These are phyloP conservation scores for Leucophenga montana DNA, from an alignment of 2,888 invertebrate species.

Conservation along the genomic window DNA sequence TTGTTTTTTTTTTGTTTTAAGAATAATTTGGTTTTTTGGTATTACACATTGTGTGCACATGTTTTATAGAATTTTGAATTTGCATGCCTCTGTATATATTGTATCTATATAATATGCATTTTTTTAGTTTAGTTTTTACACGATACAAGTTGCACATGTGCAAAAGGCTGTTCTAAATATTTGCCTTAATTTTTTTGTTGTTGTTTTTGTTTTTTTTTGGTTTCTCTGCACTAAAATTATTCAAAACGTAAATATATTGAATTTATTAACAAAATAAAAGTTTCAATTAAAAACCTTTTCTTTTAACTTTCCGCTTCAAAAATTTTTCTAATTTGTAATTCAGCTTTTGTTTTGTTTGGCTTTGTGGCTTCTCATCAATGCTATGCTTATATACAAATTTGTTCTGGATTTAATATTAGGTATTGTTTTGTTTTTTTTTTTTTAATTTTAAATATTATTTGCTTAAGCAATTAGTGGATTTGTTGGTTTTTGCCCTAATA, in stretches of 20 bases:
- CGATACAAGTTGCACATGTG: conserved; percentile 49
- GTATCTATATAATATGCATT: conserved; percentile 18
- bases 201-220: background rate
- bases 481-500: background rate
- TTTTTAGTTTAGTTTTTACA: conserved; percentile 38
- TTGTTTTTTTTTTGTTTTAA: conserved; percentile 20
- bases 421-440: background rate
- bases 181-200: background rate
- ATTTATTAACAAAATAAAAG: background rate
- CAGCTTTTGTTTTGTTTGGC: conserved; percentile 11
- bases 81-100: conserved; percentile 20
- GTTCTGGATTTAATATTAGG: no score
- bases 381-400: background rate
- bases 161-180: conserved; percentile 4
- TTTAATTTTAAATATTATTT: background rate
- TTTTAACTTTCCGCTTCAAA: background rate
- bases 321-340: conserved; percentile 6
- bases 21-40: background rate
- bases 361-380: no score
- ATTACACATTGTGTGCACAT: no score
- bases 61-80: conserved; percentile 2
- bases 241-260: background rate
- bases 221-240: background rate
- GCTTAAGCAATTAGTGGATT: background rate
- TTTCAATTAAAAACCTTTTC: background rate